Base-by-base conservation (phyloP, 1,140 invertebrate genomes). In the Sarcophaga bullata region DNA sequence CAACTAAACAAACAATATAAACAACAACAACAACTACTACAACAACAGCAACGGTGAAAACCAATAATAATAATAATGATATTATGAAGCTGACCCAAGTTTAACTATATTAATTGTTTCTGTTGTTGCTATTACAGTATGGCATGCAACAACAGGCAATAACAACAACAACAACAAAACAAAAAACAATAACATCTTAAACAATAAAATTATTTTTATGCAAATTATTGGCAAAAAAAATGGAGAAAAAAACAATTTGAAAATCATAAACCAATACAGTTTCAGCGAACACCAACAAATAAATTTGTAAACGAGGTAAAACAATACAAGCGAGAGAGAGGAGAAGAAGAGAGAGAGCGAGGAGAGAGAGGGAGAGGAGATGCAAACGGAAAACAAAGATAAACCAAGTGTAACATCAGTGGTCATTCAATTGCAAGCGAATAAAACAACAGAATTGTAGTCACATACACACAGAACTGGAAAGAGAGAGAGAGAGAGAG, bases 161-260 rank as follows among this genome's bases (percentile, higher is more conserved):
- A 37, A 4, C 15, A 58, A n/a, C 13, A n/a, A n/a, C n/a, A 58
- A 58, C 54, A 58, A 58, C 54, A 13, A 58, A 15, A n/a, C n/a
- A n/a, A n/a, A n/a, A n/a, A n/a, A n/a, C n/a, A n/a, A n/a, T n/a
- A n/a, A n/a, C 7, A 58, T 58, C 54, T 58, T 58, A n/a, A 58
- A 58, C 54, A 58, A 58, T 58, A 58, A 58, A 58, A 58, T n/a
- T 58, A 58, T 58, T 58, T 58, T 58, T 58, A 58, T 58, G 54
- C 54, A 58, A 58, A 58, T 58, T 58, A n/a, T 13, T n/a, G 8
- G 8, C 10, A 58, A 58, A 58, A 58, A 13, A 13, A 58, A n/a
- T 7, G 15, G 4, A 37, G 25, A 37, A 37, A 37, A 37, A 37
- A 37, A 37, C 4, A 2, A 37, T 37, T 37, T 37, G 25, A 37